phyloP scores from a whole-genome alignment of 2,113 vertebrate genomes.

The Dasyornis broadbenti region DNA sequence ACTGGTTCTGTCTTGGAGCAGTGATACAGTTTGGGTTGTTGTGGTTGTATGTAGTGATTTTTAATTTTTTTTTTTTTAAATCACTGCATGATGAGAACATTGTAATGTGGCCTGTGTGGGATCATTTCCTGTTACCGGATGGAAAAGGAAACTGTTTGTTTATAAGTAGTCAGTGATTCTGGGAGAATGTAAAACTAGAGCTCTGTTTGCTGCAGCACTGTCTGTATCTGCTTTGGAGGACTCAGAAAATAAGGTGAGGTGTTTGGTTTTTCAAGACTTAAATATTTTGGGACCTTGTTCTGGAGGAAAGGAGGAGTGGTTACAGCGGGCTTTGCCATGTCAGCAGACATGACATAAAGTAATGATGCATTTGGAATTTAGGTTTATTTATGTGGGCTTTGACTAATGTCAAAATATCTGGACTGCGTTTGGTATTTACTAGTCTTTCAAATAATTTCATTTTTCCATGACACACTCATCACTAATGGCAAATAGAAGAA shows the following conservation, averaged over 20 bases:
- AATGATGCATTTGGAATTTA: background rate
- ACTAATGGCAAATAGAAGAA: background rate
- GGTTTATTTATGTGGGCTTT: background rate
- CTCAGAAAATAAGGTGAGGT: background rate
- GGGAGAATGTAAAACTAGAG: background rate
- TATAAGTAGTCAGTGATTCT: background rate
- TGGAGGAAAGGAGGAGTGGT: background rate
- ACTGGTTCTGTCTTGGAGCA: background rate
- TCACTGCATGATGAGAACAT: background rate
- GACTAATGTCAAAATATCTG: background rate
- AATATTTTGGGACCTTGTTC: background rate
- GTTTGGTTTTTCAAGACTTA: background rate
- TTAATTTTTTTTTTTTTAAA: background rate
- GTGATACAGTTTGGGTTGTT: background rate
- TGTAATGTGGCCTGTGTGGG: background rate
- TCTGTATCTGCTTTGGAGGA: background rate
- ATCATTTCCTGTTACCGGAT: background rate
- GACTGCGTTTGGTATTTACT: background rate
- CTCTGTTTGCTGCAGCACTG: background rate
- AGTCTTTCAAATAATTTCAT: background rate
- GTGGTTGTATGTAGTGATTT: background rate
- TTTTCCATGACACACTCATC: accelerated
- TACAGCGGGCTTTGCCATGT: background rate
- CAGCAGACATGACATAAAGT: background rate
- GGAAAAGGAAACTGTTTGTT: background rate